Evolutionary conservation across 2,797 vertebrate genomes (phyloP).

Genomic region (Xiphorhynchus erythropygius): DNA sequence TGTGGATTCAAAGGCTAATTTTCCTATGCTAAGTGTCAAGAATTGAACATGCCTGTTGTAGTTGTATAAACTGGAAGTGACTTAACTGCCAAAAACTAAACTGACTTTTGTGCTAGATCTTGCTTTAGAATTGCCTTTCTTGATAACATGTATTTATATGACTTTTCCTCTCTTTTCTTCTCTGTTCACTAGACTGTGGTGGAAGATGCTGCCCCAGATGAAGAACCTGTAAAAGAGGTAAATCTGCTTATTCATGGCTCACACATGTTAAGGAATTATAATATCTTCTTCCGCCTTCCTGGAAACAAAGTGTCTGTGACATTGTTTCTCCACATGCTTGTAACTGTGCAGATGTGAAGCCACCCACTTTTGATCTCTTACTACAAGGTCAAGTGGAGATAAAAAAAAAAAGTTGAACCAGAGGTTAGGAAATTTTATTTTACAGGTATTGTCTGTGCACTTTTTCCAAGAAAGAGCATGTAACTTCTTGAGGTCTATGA

Average conservation of each 20-base stretch:
- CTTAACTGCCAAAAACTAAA: neutral
- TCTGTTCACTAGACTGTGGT: conserved; percentile 40
- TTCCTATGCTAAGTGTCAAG: neutral
- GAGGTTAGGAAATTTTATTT: neutral
- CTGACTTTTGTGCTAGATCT: neutral
- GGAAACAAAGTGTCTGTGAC: neutral
- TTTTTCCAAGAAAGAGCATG: neutral
- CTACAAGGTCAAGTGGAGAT: neutral
- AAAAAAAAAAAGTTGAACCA: neutral
- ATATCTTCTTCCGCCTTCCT: neutral
- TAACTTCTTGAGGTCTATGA: fast-evolving
- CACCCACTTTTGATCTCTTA: neutral
- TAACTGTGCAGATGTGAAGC: neutral
- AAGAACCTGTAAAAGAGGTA: conserved; percentile 69
- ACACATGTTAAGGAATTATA: neutral
- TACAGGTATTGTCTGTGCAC: neutral
- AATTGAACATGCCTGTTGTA: neutral
- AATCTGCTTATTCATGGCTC: neutral
- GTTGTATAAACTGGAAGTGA: neutral
- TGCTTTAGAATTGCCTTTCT: neutral
- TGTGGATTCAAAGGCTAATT: neutral
- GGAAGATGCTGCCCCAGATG: conserved; percentile 63
- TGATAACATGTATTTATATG: neutral
- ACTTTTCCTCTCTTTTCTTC: neutral
- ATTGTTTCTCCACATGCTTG: neutral